phyloP scores from a whole-genome alignment of 1,140 invertebrate species.

The Tetramorium parvispinum region DNA sequence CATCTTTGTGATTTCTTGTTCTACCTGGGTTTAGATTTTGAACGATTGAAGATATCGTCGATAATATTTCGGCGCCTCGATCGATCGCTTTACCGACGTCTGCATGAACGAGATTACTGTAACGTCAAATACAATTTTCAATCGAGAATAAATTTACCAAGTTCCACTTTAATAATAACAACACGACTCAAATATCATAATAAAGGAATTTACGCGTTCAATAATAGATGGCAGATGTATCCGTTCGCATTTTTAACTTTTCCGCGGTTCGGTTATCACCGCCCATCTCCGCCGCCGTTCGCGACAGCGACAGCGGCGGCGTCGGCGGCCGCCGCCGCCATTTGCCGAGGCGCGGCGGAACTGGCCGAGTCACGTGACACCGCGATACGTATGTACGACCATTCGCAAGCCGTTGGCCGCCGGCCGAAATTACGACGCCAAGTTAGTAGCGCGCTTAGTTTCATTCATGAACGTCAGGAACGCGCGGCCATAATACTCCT shows the following conservation, averaged over 20 bases:
- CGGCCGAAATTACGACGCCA: conserved; percentile 70
- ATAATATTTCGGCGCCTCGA: neutral
- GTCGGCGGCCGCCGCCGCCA: neutral
- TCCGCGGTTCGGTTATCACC: neutral
- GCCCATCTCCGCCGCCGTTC: neutral
- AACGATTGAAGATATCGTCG: neutral
- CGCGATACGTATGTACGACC: neutral
- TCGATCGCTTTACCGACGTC: neutral
- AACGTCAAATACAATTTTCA: neutral
- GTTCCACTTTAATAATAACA: neutral
- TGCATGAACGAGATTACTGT: neutral
- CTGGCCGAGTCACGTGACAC: conserved; percentile 18
- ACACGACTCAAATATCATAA: neutral
- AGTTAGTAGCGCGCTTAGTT: conserved; percentile 79
- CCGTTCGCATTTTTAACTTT: neutral
- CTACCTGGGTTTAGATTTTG: neutral
- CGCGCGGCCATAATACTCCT: conserved; percentile 81
- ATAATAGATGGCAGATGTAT: neutral
- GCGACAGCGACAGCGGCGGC: neutral
- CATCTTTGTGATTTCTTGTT: too few species aligned
- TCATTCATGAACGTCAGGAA: conserved; percentile 83
- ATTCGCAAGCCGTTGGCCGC: conserved; percentile 68
- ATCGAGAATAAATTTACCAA: neutral
- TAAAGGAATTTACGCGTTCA: neutral
- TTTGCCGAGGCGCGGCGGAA: neutral